These are phyloP conservation scores for Masticophis lateralis DNA, from an alignment of 2,797 vertebrate species.

Conservation along the genomic window DNA sequence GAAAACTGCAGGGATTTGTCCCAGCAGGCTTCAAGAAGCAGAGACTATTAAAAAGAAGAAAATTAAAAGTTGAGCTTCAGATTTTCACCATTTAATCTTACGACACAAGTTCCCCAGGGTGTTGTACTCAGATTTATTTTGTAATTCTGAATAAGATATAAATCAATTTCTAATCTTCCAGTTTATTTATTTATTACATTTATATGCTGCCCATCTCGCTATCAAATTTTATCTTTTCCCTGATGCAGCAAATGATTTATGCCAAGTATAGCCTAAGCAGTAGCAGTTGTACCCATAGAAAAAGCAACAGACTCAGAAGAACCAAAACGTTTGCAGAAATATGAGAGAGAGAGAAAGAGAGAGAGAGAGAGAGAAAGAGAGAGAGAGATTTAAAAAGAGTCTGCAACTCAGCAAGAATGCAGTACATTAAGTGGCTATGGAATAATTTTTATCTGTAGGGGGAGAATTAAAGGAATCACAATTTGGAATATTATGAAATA, in stretches of 20 bases:
- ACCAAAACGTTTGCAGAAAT: neutral
- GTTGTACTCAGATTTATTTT: neutral
- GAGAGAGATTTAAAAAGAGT: neutral
- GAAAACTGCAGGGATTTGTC: neutral
- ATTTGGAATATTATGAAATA: neutral
- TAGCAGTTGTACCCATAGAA: neutral
- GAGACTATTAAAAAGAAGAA: neutral
- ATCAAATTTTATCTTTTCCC: neutral
- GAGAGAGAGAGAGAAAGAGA: no score
- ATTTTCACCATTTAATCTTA: neutral
- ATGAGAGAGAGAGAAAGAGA: no score
- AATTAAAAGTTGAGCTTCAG: neutral
- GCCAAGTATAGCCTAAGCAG: neutral
- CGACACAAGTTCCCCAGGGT: neutral
- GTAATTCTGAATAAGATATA: neutral
- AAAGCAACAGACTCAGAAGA: neutral
- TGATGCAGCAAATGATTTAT: neutral
- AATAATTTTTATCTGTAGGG: neutral
- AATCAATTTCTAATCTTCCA: neutral
- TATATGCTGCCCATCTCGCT: neutral
- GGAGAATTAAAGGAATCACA: neutral
- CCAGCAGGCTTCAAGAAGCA: neutral
- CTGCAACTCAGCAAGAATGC: neutral
- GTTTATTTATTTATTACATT: neutral
- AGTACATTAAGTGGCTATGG: neutral